phyloP scores from a whole-genome alignment of 2,797 vertebrate genomes.

The Tapera naevia region DNA sequence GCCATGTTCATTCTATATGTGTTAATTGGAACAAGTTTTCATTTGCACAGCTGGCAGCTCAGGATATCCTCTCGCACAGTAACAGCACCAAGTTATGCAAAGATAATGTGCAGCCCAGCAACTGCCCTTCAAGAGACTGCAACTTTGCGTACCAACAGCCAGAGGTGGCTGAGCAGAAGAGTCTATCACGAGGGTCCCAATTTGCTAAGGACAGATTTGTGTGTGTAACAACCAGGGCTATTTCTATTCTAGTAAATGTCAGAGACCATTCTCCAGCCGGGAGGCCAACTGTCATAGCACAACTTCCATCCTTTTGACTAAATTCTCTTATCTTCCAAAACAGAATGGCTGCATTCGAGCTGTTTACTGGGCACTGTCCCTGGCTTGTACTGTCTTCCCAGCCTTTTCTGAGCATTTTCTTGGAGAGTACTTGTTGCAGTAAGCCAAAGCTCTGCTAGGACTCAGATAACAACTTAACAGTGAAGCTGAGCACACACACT shows the following conservation, averaged over 20 bases:
- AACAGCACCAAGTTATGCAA: background rate
- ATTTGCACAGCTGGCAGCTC: conserved; percentile 35
- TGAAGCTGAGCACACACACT: background rate
- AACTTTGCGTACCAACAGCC: background rate
- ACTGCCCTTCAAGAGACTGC: background rate
- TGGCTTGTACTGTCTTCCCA: background rate
- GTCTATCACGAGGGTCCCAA: background rate
- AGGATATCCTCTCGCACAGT: background rate
- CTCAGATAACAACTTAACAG: background rate
- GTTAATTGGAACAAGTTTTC: conserved; percentile 62
- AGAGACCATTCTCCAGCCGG: background rate
- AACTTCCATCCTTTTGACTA: background rate
- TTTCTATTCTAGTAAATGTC: background rate
- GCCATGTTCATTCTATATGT: background rate
- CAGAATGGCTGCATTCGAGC: background rate
- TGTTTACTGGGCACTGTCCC: background rate
- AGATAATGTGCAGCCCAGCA: background rate
- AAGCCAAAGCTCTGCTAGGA: background rate
- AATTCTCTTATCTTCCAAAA: background rate
- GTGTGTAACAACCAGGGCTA: background rate
- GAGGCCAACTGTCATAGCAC: background rate
- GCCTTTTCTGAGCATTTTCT: background rate
- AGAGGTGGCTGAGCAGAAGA: background rate
- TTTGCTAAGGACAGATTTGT: conserved; percentile 16
- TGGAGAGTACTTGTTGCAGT: background rate